These are phyloP conservation scores for Chrysaora quinquecirrha DNA, from an alignment of 30 jellyfish, hydroid and myxozoan genomes.

Conservation along the genomic window DNA sequence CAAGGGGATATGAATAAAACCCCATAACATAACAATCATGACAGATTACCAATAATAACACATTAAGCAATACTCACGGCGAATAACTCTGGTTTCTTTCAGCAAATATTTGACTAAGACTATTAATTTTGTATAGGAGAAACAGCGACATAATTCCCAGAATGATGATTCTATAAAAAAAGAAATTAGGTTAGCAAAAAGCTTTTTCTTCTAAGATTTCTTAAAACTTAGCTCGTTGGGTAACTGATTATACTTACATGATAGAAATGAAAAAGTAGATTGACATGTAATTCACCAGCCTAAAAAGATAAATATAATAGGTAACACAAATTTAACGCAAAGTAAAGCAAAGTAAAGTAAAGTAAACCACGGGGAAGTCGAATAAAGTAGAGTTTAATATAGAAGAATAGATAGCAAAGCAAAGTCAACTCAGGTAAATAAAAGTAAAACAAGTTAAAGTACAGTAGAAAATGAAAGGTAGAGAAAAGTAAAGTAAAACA, in stretches of 20 bases:
- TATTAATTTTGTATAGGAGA: background rate
- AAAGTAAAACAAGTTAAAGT: too few species aligned
- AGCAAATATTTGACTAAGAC: background rate
- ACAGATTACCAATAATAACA: too few species aligned
- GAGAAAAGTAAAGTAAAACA: too few species aligned
- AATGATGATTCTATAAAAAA: background rate
- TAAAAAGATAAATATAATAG: background rate
- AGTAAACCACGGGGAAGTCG: too few species aligned
- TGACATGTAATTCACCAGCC: background rate
- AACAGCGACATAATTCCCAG: constrained; percentile 4
- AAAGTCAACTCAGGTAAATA: too few species aligned
- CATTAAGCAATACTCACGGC: background rate
- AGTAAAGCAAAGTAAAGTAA: too few species aligned
- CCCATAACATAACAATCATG: background rate
- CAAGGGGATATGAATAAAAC: background rate
- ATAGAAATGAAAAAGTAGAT: background rate
- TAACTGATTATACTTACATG: background rate
- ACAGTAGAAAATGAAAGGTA: too few species aligned
- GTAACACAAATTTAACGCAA: too few species aligned
- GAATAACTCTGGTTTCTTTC: background rate
- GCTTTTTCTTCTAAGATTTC: too few species aligned
- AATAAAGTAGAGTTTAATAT: background rate
- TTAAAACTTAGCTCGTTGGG: too few species aligned
- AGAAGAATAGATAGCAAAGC: too few species aligned
- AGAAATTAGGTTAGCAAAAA: background rate